Conservation (phyloP, 2,888 invertebrate genomes). For the Drosophila nr. medialis region DNA sequence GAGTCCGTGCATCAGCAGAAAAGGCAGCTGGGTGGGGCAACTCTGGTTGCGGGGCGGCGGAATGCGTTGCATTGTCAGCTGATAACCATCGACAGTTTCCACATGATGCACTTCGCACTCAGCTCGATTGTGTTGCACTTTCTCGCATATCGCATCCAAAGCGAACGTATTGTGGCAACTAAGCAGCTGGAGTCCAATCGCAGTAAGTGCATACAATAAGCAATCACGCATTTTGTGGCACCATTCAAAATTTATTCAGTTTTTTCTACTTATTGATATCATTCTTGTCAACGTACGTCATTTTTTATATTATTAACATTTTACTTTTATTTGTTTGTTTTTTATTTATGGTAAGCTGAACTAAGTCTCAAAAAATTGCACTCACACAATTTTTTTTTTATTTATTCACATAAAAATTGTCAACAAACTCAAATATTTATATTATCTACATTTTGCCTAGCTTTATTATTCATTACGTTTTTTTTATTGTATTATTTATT, state of each 20-base stretch:
- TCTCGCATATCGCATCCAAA: conserved; percentile 72
- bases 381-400: not conserved
- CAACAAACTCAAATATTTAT: not conserved
- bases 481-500: too few species aligned
- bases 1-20: conserved; percentile 82
- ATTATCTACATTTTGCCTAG: not conserved
- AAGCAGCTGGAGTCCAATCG: not conserved
- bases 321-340: not conserved
- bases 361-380: not conserved
- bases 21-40: conserved; percentile 48
- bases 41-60: conserved; percentile 61
- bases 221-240: conserved; percentile 11
- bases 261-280: not conserved
- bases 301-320: not conserved
- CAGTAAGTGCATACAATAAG: conserved; percentile 9
- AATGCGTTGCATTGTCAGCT: conserved; percentile 79
- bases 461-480: not conserved
- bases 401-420: not conserved
- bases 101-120: conserved; percentile 77
- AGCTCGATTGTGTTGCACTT: conserved; percentile 68
- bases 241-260: not conserved
- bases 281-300: not conserved
- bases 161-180: conserved; percentile 9
- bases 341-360: not conserved
- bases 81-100: conserved; percentile 80